phyloP scores from a whole-genome alignment of 1,140 invertebrate genomes.

The Rhyzopertha dominica region DNA sequence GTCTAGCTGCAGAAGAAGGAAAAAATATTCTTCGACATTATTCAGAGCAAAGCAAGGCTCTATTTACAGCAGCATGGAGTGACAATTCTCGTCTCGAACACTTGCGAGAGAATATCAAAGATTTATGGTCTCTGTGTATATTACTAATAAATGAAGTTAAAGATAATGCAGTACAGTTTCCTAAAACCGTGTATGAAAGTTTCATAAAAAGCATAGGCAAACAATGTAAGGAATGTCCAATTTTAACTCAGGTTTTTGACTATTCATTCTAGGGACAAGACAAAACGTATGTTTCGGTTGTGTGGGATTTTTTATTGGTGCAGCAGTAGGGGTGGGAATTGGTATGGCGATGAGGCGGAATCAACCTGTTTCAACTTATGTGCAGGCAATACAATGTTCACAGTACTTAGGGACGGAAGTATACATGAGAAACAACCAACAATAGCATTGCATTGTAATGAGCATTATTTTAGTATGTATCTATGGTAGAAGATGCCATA shows the following conservation, averaged over 20 bases:
- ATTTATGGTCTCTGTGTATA: slow-evolving; percentile 37
- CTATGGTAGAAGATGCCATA: slow-evolving; percentile 53
- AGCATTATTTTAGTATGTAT: slow-evolving; percentile 47
- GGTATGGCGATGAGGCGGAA: slow-evolving; percentile 42
- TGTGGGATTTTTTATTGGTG: slow-evolving; percentile 49
- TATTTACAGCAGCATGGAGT: slow-evolving; percentile 40
- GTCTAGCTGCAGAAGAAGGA: slow-evolving; percentile 41
- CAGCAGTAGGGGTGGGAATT: slow-evolving; percentile 49
- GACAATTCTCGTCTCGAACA: slow-evolving; percentile 41
- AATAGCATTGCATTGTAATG: slow-evolving; percentile 18
- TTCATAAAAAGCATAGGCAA: slow-evolving; percentile 24
- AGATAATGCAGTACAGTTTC: slow-evolving; percentile 38
- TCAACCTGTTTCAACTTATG: slow-evolving; percentile 43
- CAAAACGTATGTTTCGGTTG: slow-evolving; percentile 50
- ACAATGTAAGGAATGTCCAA: slow-evolving; percentile 28
- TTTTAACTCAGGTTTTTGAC: slow-evolving; percentile 13
- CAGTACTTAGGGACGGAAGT: slow-evolving; percentile 53
- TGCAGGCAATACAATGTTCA: slow-evolving; percentile 53
- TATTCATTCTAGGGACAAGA: slow-evolving; percentile 38
- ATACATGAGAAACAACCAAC: slow-evolving; percentile 26
- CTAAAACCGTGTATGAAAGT: slow-evolving; percentile 29
- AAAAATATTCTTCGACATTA: slow-evolving; percentile 43
- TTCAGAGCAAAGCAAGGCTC: slow-evolving; percentile 35
- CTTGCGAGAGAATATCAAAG: slow-evolving; percentile 37
- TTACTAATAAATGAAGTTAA: slow-evolving; percentile 38